Evolutionary conservation across 2,797 vertebrate species (phyloP).

Genomic region (Helarctos malayanus): DNA sequence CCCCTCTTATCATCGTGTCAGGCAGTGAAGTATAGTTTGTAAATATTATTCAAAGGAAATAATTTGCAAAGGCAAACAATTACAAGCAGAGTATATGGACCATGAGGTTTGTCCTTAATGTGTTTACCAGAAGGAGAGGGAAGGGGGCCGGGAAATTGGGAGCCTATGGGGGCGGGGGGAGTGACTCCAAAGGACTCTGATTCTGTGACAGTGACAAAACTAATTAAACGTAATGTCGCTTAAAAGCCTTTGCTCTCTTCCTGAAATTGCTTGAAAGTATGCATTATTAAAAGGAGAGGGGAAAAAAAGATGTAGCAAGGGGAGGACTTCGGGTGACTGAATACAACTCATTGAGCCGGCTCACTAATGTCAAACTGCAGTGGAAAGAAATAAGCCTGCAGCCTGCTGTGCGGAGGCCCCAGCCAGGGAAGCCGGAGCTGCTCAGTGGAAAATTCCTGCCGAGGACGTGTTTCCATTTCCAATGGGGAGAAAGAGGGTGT

Average conservation of each 20-base stretch:
- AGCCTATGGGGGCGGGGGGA: not conserved
- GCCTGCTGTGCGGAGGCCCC: constrained; percentile 90
- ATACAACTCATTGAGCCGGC: constrained; percentile 90
- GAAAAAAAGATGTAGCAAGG: not conserved
- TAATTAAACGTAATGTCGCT: constrained; percentile 73
- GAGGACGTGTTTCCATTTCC: constrained; percentile 92
- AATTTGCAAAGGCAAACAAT: constrained; percentile 86
- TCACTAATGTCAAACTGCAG: constrained; percentile 90
- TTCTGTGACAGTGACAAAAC: constrained; percentile 70
- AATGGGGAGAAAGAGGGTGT: constrained; percentile 92
- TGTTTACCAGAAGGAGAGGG: constrained; percentile 69
- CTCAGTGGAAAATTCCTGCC: constrained; percentile 93
- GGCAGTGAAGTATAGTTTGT: constrained; percentile 74
- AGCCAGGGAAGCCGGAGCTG: constrained; percentile 89
- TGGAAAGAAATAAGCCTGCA: constrained; percentile 92
- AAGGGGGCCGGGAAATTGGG: constrained; percentile 48
- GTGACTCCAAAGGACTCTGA: constrained; percentile 65
- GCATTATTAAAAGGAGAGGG: constrained; percentile 59
- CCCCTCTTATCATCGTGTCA: constrained; percentile 76
- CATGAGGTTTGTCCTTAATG: constrained; percentile 62
- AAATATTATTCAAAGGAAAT: constrained; percentile 85
- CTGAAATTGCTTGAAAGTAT: constrained; percentile 78
- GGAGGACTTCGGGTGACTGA: constrained; percentile 85
- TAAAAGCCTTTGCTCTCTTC: constrained; percentile 79
- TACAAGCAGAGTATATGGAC: constrained; percentile 57